Evolutionary conservation across 1,140 invertebrate genomes (phyloP).

Genomic region (Drosophila funebris): DNA sequence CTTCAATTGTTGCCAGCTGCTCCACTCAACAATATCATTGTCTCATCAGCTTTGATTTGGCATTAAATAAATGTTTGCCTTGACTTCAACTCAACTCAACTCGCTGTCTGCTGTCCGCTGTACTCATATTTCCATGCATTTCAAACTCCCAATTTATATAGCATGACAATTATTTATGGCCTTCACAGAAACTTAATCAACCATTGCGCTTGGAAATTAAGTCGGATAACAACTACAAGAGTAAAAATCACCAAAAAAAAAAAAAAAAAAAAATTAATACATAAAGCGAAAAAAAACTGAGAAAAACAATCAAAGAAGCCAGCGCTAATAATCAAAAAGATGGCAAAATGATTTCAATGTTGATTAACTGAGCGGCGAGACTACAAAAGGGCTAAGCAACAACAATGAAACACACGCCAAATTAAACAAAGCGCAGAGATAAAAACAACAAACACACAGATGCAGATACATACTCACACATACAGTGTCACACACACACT

Average conservation of each 20-base stretch:
- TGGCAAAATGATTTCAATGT: conserved; percentile 78
- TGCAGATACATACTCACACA: background rate
- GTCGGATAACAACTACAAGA: conserved; percentile 22
- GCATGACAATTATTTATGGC: conserved; percentile 69
- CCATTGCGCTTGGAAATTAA: conserved; percentile 48
- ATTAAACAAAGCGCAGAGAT: conserved; percentile 72
- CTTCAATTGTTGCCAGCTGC: conserved; percentile 45
- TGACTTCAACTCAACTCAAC: background rate
- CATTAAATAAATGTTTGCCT: conserved; percentile 1
- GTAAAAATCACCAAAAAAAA: conserved; percentile 6
- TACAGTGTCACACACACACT: conserved; percentile 33
- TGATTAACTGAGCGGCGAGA: conserved; percentile 74
- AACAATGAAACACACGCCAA: conserved; percentile 53
- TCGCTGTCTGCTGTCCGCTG: background rate
- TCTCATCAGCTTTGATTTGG: background rate
- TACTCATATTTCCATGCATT: conserved; percentile 21
- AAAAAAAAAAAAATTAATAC: background rate
- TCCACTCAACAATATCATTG: background rate
- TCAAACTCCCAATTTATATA: conserved; percentile 58
- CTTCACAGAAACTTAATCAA: conserved; percentile 66
- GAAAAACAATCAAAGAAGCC: conserved; percentile 55
- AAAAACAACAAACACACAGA: conserved; percentile 42
- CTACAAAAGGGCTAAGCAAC: conserved; percentile 69
- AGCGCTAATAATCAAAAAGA: conserved; percentile 73
- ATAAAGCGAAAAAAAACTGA: conserved; percentile 3